Conservation (phyloP, 2,888 invertebrate species). For the Nemotelus pantherinus region DNA sequence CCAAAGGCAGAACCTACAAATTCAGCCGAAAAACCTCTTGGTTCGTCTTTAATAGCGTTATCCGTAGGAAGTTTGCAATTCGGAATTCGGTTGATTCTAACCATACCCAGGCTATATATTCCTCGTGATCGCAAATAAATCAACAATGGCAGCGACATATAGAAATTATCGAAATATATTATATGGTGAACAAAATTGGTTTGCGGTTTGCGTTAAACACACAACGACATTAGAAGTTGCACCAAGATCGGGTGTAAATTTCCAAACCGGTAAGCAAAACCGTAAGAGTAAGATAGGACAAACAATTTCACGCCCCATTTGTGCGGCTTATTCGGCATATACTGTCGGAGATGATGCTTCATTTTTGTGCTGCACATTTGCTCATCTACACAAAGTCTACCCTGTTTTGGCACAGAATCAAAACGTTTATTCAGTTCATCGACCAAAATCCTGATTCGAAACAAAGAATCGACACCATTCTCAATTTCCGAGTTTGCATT, state of each 20-base stretch:
- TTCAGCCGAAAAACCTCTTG: slow-evolving; percentile 30
- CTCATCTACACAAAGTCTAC: too few species aligned
- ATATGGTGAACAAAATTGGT: slow-evolving; percentile 21
- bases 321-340: neutral
- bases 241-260: slow-evolving; percentile 47
- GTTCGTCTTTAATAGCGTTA: neutral
- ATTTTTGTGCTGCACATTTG: too few species aligned
- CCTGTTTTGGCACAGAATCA: too few species aligned
- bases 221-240: slow-evolving; percentile 51
- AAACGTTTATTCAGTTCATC: too few species aligned
- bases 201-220: slow-evolving; percentile 41
- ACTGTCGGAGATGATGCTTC: neutral
- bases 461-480: too few species aligned
- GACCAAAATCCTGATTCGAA: too few species aligned
- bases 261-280: neutral
- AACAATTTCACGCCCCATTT: neutral
- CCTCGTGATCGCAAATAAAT: slow-evolving; percentile 26
- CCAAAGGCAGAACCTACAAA: slow-evolving; percentile 31
- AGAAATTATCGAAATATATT: slow-evolving; percentile 33
- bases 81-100: slow-evolving; percentile 3
- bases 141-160: slow-evolving; percentile 33
- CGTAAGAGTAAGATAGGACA: neutral
- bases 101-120: slow-evolving; percentile 38
- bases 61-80: slow-evolving; percentile 39
- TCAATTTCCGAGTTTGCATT: too few species aligned